Base-by-base conservation (phyloP, 2,797 vertebrate genomes). In the Syndactyla subalaris region DNA sequence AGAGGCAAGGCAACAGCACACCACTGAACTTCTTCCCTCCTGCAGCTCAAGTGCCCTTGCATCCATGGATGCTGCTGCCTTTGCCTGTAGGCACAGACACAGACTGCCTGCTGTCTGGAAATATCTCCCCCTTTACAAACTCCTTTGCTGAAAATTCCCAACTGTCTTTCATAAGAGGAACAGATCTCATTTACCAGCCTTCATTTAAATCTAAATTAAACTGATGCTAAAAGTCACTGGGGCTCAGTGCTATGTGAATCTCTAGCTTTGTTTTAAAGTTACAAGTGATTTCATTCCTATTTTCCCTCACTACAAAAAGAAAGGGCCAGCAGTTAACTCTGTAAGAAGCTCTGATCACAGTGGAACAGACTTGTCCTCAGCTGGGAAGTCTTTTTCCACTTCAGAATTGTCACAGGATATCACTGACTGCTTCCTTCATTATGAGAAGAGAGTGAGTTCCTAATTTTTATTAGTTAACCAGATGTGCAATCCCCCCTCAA, bases 141-240 rank as follows among this genome's bases (percentile, higher is more conserved):
- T 90, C 68, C 92, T 91, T 39, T 13, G 67, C 88, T 85, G 88
- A 85, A 88, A 94, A 95, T 85, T 95, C 90, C 95, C 96, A 88
- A 91, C 74, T 71, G 91, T 57, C 85, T 89, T 74, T 89, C 73
- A 22, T 12, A 61, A 1, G 45, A 73, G 65, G 63, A 93, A 57
- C 76, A 86, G 80, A 87, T 77, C 92, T 93, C 91, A 94, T 90
- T 95, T 95, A 94, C 87, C 88, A 96, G 58, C 82, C 87, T 96
- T 94, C 92, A 91, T 84, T 93, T 93, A 84, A 96, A 95, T 92
- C 95, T 92, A 94, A 95, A 95, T 91, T 93, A 94, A 90, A 95
- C 41, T 48, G 77, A 77, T 85, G 80, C 41, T 77, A 77, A 57
- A 92, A 96, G 93, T 92, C 91, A 87, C 80, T 41, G 34, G 80